Conservation (phyloP, 2,888 invertebrate species). For the Cataglyphis altisquamis region DNA sequence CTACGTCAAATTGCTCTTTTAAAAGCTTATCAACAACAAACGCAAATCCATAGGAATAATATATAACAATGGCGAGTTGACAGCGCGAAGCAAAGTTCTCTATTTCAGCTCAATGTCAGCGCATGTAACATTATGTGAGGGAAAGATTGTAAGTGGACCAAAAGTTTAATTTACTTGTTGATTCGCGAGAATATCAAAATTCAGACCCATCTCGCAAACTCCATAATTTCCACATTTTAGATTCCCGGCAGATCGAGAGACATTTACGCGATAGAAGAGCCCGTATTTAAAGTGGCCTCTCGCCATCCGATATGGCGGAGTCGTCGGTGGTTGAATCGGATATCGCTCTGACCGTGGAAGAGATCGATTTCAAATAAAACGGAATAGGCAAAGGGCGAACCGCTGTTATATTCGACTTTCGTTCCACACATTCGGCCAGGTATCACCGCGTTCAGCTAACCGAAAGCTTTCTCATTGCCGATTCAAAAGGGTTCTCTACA, state of each 20-base stretch:
- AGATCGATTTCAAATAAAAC: slow-evolving; percentile 75
- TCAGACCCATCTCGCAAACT: neutral
- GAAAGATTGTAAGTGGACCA: neutral
- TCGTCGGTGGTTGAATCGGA: slow-evolving; percentile 65
- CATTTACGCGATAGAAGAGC: slow-evolving; percentile 63
- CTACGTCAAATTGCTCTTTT: neutral
- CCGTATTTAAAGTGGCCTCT: slow-evolving; percentile 59
- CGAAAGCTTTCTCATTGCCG: slow-evolving; percentile 9
- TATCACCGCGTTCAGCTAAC: slow-evolving; percentile 61
- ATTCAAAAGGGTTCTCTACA: slow-evolving; percentile 61
- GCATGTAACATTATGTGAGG: neutral
- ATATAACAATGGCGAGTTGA: neutral
- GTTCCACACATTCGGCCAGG: slow-evolving; percentile 62
- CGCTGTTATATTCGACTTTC: slow-evolving; percentile 75
- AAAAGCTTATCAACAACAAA: neutral
- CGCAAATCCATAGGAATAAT: neutral
- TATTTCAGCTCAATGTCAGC: neutral
- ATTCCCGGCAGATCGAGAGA: slow-evolving; percentile 47
- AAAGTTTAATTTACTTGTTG: neutral
- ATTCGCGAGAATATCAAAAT: slow-evolving; percentile 7
- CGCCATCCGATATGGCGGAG: slow-evolving; percentile 60
- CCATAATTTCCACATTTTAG: slow-evolving; percentile 43
- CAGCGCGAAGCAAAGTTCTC: neutral
- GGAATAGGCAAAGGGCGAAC: slow-evolving; percentile 51
- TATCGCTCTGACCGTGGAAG: slow-evolving; percentile 56